Conservation (phyloP, 2,888 invertebrate species). For the Sympetrum striolatum region DNA sequence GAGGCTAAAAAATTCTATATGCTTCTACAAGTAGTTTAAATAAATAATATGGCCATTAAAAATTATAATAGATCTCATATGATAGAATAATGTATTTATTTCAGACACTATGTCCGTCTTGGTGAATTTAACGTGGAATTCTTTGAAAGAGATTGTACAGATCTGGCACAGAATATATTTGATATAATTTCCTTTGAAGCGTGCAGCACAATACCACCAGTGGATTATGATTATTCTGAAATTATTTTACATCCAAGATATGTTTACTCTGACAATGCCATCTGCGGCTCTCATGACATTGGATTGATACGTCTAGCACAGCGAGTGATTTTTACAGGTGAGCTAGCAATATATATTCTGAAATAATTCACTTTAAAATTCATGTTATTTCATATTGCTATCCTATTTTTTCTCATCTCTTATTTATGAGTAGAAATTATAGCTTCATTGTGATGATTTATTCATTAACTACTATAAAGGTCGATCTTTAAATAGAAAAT, state of each 20-base stretch:
- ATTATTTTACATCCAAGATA: background rate
- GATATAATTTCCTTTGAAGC: background rate
- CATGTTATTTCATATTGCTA: too few relatives aligned
- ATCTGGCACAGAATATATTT: background rate
- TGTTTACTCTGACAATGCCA: background rate
- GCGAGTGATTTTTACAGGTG: background rate
- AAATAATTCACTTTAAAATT: background rate
- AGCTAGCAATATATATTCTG: background rate
- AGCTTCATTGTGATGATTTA: too few relatives aligned
- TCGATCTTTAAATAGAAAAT: too few relatives aligned
- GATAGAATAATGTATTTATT: background rate
- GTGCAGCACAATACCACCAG: background rate
- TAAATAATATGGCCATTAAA: too few relatives aligned
- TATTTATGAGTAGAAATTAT: too few relatives aligned
- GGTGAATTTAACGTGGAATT: constrained; percentile 10
- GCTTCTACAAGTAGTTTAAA: too few relatives aligned
- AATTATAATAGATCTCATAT: too few relatives aligned
- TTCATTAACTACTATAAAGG: too few relatives aligned
- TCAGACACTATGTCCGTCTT: background rate
- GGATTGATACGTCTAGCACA: background rate
- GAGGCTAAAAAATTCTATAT: too few relatives aligned
- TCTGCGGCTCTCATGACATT: background rate
- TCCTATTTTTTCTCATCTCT: too few relatives aligned
- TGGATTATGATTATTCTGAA: background rate
- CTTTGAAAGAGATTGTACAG: background rate